Evolutionary conservation across 1,140 invertebrate genomes (phyloP).

Genomic region (Cheumatopsyche charites): DNA sequence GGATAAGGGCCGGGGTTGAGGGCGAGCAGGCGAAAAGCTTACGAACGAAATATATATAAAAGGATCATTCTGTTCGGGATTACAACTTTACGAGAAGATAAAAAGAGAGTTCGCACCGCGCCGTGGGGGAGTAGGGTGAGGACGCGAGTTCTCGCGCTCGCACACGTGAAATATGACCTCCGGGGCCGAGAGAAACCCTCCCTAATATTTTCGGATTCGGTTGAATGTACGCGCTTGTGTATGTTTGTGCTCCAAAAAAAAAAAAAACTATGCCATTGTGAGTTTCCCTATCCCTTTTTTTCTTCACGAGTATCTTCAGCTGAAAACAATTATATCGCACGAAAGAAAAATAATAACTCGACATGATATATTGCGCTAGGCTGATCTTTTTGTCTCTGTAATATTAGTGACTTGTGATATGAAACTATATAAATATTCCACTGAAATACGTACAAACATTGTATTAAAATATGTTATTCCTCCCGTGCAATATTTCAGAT

Average conservation of each 20-base stretch:
- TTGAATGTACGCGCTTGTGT: background rate
- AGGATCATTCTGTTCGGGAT: slow-evolving; percentile 46
- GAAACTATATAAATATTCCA: slow-evolving; percentile 1
- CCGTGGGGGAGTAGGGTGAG: background rate
- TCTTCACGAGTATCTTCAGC: background rate
- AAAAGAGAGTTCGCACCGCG: slow-evolving; percentile 40
- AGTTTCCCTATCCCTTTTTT: no score
- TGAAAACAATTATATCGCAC: slow-evolving; percentile 11
- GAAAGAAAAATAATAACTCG: background rate
- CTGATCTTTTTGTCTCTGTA: no score
- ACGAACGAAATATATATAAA: slow-evolving; percentile 45
- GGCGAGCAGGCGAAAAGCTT: slow-evolving; percentile 22
- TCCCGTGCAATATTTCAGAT: no score
- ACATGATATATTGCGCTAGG: no score
- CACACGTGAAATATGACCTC: slow-evolving; percentile 37
- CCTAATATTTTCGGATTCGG: slow-evolving; percentile 24
- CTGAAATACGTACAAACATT: no score
- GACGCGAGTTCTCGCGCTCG: background rate
- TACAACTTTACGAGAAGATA: slow-evolving; percentile 48
- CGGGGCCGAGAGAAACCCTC: slow-evolving; percentile 20
- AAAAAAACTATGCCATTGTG: no score
- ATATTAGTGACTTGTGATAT: background rate
- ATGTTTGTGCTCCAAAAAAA: no score
- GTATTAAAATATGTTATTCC: no score
- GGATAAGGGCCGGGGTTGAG: slow-evolving; percentile 6